Evolutionary conservation across 2,888 invertebrate genomes (phyloP), one percentile per base, ranked within the genome.

Genomic region (Himalopsyche japonica): DNA sequence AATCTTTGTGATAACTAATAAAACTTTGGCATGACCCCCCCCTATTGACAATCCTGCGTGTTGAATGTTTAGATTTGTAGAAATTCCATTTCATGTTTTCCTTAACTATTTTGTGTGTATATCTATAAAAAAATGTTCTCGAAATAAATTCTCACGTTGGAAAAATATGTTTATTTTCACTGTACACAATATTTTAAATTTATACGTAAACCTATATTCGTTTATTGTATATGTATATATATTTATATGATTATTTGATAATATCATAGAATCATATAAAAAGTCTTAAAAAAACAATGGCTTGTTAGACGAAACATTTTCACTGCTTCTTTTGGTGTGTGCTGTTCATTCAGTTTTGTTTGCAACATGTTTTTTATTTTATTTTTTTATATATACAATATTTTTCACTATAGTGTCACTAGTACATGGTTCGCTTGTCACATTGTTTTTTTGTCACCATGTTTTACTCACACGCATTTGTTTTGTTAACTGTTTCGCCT

Each of bases 1-100:
- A 76, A 78, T 24, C 30, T 82, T 78, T 30, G 37, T 76, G 37
- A 64, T 79, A 20, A 77, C 78, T 77, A 15, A 84, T 82, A 49
- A 81, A 81, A 80, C 64, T 82, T 82, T 84, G 83, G 87, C 87
- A 87, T 87, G 87, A 76, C 47, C 84, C 84, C 43, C 84, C 84
- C 79, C 76, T 80, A 80, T 84, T 80, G 64, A 79, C 80, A 79
- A 76, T 86, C 87, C 87, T 87, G 87, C 87, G 87, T 87, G 87
- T 85, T 87, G 87, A 87, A 87, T 87, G 87, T 86, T 87, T 87
- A 87, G 85, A 87, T 87, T 86, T 78, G 85, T 85, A 85, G 85
- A 82, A 43, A 64, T 30, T 49, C 70, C 37, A 84, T 77, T 32
- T 76, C 37, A 43, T 77, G 81, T 70, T 70, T 70, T 70, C 27